A percentile compares a stretch with the other conserved stretches of the same genome.
Conservation (phyloP, 2,113 vertebrate species). For the Synchiropus splendidus region DNA sequence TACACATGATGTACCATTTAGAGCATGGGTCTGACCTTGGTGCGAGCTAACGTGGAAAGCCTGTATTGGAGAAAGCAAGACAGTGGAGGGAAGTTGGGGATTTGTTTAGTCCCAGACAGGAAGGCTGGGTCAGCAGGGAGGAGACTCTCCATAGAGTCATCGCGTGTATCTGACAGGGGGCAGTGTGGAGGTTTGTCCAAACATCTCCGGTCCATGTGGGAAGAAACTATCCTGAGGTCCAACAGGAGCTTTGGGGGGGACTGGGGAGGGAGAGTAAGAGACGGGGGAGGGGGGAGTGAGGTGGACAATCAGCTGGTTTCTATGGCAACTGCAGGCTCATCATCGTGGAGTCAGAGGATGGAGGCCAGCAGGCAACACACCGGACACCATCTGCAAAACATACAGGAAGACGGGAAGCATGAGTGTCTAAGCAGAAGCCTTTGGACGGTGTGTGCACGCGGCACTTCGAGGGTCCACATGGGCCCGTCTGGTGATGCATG, state of each 20-base stretch:
- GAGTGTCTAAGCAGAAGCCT: not conserved
- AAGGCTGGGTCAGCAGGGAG: too few relatives aligned
- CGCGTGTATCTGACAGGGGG: not conserved
- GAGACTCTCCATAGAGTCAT: too few relatives aligned
- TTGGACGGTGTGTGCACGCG: too few relatives aligned
- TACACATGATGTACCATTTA: too few relatives aligned
- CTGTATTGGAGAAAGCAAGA: too few relatives aligned
- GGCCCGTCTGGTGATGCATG: too few relatives aligned
- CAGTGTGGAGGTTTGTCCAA: constrained; percentile 8
- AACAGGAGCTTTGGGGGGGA: not conserved
- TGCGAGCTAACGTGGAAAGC: too few relatives aligned
- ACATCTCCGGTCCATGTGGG: constrained; percentile 16
- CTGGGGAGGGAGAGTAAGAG: not conserved
- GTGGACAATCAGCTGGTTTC: constrained; percentile 1
- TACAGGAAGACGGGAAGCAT: constrained; percentile 11
- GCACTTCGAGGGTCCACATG: too few relatives aligned
- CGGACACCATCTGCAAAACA: constrained; percentile 71
- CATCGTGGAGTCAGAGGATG: constrained; percentile 82
- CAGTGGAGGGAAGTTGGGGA: too few relatives aligned
- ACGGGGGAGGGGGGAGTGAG: not conserved
- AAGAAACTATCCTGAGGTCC: constrained; percentile 11
- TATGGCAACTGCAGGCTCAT: constrained; percentile 59
- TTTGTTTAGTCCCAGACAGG: too few relatives aligned
- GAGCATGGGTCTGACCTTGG: too few relatives aligned
- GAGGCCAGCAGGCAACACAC: constrained; percentile 75